Evolutionary conservation across 2,797 vertebrate genomes (phyloP).

Genomic region (Rhinophrynus dorsalis): DNA sequence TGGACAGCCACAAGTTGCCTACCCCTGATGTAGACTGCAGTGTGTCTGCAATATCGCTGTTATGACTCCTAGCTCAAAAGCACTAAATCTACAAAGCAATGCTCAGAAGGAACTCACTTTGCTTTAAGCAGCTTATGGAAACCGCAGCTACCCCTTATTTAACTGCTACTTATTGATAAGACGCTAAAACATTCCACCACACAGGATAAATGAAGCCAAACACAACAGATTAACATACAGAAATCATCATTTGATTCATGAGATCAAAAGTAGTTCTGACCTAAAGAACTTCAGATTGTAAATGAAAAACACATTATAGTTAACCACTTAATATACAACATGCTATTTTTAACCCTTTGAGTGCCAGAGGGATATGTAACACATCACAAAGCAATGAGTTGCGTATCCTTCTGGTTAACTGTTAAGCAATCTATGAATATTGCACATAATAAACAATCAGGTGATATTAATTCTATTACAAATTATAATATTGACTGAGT

Average conservation of each 20-base stretch:
- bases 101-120: constrained; percentile 18
- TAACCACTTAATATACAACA: too few species aligned
- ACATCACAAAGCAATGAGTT: too few species aligned
- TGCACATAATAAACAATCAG: too few species aligned
- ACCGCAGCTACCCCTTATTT: background rate
- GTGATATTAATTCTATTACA: too few species aligned
- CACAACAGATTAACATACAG: background rate
- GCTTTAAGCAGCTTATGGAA: constrained; percentile 35
- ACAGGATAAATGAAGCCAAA: background rate
- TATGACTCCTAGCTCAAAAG: background rate
- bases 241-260: background rate
- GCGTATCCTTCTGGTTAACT: too few species aligned
- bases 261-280: background rate
- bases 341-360: too few species aligned
- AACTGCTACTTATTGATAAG: constrained; percentile 36
- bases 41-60: background rate
- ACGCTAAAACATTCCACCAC: constrained; percentile 29
- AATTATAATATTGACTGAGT: too few species aligned
- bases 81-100: background rate
- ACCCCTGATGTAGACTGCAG: too few species aligned
- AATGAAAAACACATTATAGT: too few species aligned
- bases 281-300: background rate
- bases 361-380: too few species aligned
- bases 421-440: too few species aligned
- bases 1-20: too few species aligned